Evolutionary conservation across 2,797 vertebrate species (phyloP), one percentile per base, ranked within the genome.

Genomic region (Acanthiza pusilla): DNA sequence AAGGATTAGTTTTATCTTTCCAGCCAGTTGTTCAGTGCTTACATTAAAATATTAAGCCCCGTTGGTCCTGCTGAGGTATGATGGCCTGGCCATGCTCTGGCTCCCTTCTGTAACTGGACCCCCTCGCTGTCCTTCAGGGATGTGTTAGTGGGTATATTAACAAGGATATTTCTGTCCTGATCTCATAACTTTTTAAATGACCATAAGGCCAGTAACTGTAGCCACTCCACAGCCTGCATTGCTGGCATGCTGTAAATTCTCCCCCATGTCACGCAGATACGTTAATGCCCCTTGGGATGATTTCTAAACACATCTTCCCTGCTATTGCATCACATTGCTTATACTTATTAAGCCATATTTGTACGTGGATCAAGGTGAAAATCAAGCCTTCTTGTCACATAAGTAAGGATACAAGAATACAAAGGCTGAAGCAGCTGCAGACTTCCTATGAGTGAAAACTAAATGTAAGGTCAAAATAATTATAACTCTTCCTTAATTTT

Each of bases 1-100:
- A 73, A 91, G 97, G 96, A 98, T 98, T 98, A 97, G 96, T 94
- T 92, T 96, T 96, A 96, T 97, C 95, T 97, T 94, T 93, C 95
- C 94, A 94, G 95, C 89, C 97, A 98, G 97, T 96, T 97, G 97
- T 97, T 97, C 94, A 27, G 51, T 67, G 85, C 96, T 88, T 96
- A 96, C 83, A 78, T 93, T 95, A 96, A 96, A 96, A 97, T 97
- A 97, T 97, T 94, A 94, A 91, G 71, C 80, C 79, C 72, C 34
- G 27, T 63, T 75, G 70, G 3, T 85, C 80, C 83, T 76, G 60
- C 90, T 66, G 77, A 4, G 65, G 85, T 73, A 94, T 21, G 60
- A 47, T 38, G 60, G 91, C 85, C 89, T 5, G 57, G 61, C 12
- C 30, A 22, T 60, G 61, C 71, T 89, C 70, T 85, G 67, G 71